phyloP scores from a whole-genome alignment of 2,888 invertebrate species.

The Scaptomyza polygonia region DNA sequence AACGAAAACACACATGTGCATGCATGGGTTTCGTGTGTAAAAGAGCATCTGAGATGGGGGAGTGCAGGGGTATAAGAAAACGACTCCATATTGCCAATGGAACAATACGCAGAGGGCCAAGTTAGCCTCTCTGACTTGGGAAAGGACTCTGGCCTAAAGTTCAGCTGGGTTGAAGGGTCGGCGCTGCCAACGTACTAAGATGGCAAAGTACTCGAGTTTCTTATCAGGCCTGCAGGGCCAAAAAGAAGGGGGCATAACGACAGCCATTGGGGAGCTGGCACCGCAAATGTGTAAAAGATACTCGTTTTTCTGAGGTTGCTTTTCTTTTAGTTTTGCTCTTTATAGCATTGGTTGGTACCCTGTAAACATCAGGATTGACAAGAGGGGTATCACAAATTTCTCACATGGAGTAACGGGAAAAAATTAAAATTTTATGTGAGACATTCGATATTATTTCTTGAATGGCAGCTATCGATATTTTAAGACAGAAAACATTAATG shows the following conservation, averaged over 20 bases:
- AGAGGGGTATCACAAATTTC: background rate
- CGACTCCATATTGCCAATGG: constrained; percentile 39
- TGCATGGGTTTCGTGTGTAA: constrained; percentile 6
- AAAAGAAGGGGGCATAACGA: background rate
- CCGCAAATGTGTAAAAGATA: constrained; percentile 47
- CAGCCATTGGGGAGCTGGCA: constrained; percentile 12
- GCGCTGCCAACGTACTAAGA: constrained; percentile 5
- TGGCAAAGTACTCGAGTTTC: constrained; percentile 48
- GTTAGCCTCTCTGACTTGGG: constrained; percentile 34
- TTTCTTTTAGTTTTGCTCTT: constrained; percentile 16
- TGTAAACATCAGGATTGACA: background rate
- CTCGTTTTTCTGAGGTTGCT: constrained; percentile 40
- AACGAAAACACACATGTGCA: constrained; percentile 37
- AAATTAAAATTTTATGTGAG: background rate
- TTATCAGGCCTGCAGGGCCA: constrained; percentile 47
- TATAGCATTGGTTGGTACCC: constrained; percentile 1
- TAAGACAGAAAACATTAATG: too few species aligned
- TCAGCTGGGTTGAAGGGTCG: constrained; percentile 19
- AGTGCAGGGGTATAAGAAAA: background rate
- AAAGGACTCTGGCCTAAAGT: constrained; percentile 23
- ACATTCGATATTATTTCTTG: background rate
- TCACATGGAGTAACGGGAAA: background rate
- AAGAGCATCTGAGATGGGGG: background rate
- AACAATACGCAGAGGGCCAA: constrained; percentile 45
- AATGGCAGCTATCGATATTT: background rate